Evolutionary conservation across 1,140 invertebrate genomes (phyloP).

Genomic region (Bombus soroeensis): DNA sequence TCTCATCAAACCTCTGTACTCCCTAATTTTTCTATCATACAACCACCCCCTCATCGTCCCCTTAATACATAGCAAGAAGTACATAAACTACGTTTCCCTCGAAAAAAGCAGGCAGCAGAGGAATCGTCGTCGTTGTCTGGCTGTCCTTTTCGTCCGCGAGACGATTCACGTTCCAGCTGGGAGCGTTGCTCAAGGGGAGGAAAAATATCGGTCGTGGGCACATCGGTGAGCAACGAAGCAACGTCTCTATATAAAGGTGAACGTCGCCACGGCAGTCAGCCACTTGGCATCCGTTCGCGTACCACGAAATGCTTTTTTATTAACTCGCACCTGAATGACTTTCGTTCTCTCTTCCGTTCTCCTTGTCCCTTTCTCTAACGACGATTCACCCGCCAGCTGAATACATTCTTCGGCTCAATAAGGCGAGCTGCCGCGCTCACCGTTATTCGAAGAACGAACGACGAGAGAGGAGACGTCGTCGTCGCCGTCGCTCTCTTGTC

Average conservation of each 20-base stretch:
- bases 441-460: constrained; percentile 59
- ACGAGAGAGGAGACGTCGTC: background rate
- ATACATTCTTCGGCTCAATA: constrained; percentile 67
- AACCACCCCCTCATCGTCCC: background rate
- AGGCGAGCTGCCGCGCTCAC: constrained; percentile 59
- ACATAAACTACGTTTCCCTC: background rate
- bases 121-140: background rate
- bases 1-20: background rate
- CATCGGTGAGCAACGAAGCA: constrained; percentile 46
- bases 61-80: background rate
- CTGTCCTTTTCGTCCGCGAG: constrained; percentile 15
- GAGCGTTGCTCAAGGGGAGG: background rate
- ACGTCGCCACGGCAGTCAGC: constrained; percentile 42
- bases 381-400: constrained; percentile 61
- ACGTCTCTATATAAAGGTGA: constrained; percentile 19
- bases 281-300: constrained; percentile 51
- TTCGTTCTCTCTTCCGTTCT: constrained; percentile 50
- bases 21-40: background rate
- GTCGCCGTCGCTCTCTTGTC: constrained; percentile 65
- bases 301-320: constrained; percentile 65
- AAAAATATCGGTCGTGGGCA: constrained; percentile 49
- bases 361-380: constrained; percentile 53
- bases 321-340: constrained; percentile 73
- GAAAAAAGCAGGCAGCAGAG: background rate
- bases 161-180: constrained; percentile 35